These are phyloP conservation scores for Bugulina stolonifera DNA, from an alignment of 2,888 invertebrate species.

Conservation along the genomic window DNA sequence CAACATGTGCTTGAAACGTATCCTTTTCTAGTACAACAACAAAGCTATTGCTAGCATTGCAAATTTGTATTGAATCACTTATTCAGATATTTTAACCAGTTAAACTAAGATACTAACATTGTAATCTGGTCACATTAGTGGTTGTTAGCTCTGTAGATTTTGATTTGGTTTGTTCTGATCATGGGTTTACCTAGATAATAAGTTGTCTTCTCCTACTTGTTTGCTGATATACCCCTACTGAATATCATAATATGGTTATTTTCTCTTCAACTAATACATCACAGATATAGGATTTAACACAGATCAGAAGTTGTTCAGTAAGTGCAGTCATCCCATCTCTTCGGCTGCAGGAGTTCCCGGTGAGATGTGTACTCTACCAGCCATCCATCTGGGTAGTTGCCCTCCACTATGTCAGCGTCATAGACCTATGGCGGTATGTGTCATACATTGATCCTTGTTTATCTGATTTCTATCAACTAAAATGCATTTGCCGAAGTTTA, in stretches of 20 bases:
- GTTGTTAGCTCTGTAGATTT: neutral
- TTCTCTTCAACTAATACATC: neutral
- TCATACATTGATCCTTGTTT: no score
- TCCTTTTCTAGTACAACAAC: no score
- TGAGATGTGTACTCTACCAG: conserved; percentile 11
- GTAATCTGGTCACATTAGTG: no score
- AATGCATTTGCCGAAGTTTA: no score
- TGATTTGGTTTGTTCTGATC: neutral
- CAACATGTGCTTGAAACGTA: neutral
- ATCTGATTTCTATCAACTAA: no score
- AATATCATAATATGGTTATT: no score
- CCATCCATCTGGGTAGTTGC: neutral
- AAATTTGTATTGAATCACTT: no score
- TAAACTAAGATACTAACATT: no score
- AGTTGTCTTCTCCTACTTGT: neutral
- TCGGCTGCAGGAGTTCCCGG: neutral
- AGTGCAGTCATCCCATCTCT: neutral
- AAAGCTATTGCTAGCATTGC: no score
- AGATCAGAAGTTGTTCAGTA: neutral
- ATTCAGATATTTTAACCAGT: no score
- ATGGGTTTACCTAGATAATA: neutral
- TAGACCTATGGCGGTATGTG: neutral
- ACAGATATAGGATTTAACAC: neutral
- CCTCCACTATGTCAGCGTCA: neutral
- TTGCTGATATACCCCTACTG: no score